Percentiles rank a stretch among this genome's conserved stretches.
phyloP scores from a whole-genome alignment of 2,797 vertebrate genomes.

The Cynodonichthys magdalenae region DNA sequence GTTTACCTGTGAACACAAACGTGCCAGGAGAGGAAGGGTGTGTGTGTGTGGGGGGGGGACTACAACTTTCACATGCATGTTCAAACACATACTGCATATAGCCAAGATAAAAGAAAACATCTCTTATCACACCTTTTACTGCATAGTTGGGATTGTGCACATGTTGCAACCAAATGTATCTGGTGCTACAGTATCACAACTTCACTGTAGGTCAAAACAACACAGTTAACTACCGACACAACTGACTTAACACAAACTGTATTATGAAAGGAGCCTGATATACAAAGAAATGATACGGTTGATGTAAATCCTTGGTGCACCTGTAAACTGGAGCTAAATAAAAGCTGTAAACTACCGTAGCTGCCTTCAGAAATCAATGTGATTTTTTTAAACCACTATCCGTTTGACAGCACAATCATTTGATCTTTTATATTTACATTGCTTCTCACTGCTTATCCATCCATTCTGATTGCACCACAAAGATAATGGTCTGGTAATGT shows the following conservation, averaged over 20 bases:
- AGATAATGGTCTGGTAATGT: conserved; percentile 51
- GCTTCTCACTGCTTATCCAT: conserved; percentile 1
- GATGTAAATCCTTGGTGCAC: not conserved
- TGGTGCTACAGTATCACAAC: not conserved
- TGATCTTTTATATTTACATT: conserved; percentile 31
- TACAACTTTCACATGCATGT: conserved; percentile 14
- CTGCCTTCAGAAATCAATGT: not conserved
- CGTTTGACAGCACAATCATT: not conserved
- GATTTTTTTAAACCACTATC: not conserved
- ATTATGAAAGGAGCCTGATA: not conserved
- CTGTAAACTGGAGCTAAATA: not conserved
- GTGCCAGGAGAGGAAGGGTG: conserved; percentile 8
- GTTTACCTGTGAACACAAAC: conserved; percentile 31
- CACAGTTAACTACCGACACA: not conserved
- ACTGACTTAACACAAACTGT: not conserved
- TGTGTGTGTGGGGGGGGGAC: no score
- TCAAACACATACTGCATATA: conserved; percentile 13
- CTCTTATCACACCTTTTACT: conserved; percentile 8
- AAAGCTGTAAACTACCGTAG: not conserved
- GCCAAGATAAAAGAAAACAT: conserved; percentile 1
- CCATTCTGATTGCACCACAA: conserved; percentile 22
- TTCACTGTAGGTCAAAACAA: not conserved
- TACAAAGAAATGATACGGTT: no score
- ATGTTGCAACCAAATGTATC: not conserved
- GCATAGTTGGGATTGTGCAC: conserved; percentile 2